These are phyloP conservation scores for Ascaphus truei DNA, from an alignment of 2,113 vertebrate species.

Conservation along the genomic window DNA sequence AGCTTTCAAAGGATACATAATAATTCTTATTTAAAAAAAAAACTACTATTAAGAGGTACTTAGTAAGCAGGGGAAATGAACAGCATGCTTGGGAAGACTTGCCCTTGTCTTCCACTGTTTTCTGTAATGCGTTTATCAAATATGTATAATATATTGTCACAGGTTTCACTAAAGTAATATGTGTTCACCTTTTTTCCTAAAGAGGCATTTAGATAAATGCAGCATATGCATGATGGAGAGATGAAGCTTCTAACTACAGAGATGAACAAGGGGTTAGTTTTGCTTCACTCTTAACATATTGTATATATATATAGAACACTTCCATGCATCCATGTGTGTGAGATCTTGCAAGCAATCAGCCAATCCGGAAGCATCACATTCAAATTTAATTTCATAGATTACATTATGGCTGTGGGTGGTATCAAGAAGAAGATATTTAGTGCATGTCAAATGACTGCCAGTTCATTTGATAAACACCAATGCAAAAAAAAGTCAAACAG, in stretches of 20 bases:
- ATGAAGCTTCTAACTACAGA: too few species aligned
- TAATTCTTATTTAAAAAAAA: too few species aligned
- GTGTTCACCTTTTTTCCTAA: too few species aligned
- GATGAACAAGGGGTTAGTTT: not conserved
- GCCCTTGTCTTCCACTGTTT: not conserved
- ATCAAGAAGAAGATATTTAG: not conserved
- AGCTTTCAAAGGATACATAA: too few species aligned
- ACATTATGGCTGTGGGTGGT: not conserved
- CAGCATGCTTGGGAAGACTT: too few species aligned
- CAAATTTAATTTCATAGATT: not conserved
- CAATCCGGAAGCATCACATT: not conserved
- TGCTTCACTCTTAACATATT: too few species aligned
- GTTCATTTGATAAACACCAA: not conserved
- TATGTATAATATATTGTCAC: not conserved
- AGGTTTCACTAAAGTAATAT: not conserved
- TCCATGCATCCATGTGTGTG: not conserved
- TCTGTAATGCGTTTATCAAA: not conserved
- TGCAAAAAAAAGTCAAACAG: not conserved
- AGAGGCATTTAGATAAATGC: too few species aligned
- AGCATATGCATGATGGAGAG: too few species aligned
- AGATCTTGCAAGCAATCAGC: not conserved
- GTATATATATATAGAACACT: too few species aligned
- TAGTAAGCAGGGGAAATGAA: too few species aligned
- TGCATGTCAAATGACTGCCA: not conserved
- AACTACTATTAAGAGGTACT: too few species aligned